Evolutionary conservation across 2,113 vertebrate species (phyloP).

Genomic region (Triplophysa dalaica): DNA sequence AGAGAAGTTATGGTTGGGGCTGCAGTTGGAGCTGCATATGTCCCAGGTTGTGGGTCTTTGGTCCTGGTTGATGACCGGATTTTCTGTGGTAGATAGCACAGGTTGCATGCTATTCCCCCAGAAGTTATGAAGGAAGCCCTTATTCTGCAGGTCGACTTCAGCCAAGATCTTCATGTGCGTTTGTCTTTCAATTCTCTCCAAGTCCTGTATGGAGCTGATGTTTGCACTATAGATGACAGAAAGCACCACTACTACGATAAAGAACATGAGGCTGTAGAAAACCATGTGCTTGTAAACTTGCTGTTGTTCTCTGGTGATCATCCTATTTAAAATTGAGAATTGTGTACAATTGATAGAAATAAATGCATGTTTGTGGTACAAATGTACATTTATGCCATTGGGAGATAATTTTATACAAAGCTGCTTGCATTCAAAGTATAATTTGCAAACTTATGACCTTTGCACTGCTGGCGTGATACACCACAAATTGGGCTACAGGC

Average conservation of each 20-base stretch:
- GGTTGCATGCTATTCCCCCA: constrained; percentile 75
- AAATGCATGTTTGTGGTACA: too few species aligned
- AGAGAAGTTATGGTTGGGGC: too few species aligned
- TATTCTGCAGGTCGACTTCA: constrained; percentile 52
- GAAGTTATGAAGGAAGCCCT: constrained; percentile 63
- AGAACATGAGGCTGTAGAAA: constrained; percentile 70
- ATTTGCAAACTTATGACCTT: too few species aligned
- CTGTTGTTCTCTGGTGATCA: constrained; percentile 73
- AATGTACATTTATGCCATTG: too few species aligned
- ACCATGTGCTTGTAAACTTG: constrained; percentile 76
- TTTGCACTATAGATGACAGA: constrained; percentile 79
- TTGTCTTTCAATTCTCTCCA: constrained; percentile 70
- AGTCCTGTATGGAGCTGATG: constrained; percentile 66
- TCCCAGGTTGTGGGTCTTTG: too few species aligned
- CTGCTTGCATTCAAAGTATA: too few species aligned
- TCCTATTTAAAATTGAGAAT: too few species aligned
- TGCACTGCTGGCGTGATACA: too few species aligned
- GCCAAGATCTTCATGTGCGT: constrained; percentile 56
- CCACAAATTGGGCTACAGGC: too few species aligned
- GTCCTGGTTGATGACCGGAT: neutral
- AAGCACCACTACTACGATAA: constrained; percentile 76
- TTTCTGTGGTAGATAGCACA: neutral
- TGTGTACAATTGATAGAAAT: too few species aligned
- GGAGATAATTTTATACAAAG: too few species aligned
- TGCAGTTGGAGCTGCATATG: too few species aligned